A percentile compares a stretch with the other conserved stretches of the same genome.
Conservation (phyloP, 2,797 vertebrate genomes). For the Somateria mollissima region DNA sequence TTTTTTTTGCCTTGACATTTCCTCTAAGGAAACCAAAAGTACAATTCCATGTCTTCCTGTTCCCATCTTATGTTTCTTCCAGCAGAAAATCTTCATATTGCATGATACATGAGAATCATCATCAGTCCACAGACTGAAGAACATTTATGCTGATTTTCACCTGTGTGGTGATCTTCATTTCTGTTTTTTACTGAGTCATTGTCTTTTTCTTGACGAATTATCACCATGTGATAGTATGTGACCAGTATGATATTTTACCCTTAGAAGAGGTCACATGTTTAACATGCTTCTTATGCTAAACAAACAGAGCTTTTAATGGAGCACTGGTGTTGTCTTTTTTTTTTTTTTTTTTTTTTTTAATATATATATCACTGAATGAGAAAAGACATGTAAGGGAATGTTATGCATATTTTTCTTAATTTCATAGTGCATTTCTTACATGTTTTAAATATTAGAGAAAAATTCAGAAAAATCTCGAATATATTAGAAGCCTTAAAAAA, state of each 20-base stretch:
- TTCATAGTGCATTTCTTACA: neutral
- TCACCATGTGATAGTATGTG: neutral
- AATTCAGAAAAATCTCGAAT: neutral
- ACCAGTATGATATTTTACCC: neutral
- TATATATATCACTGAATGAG: neutral
- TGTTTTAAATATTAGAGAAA: neutral
- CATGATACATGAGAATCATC: too few relatives aligned
- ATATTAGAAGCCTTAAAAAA: neutral
- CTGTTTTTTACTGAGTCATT: neutral
- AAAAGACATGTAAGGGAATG: neutral
- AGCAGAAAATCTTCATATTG: neutral
- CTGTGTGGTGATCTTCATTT: too few relatives aligned
- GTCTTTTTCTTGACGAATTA: neutral
- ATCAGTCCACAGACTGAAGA: neutral
- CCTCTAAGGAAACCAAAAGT: neutral
- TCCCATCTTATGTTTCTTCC: neutral
- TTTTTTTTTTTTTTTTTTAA: too few relatives aligned
- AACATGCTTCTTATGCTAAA: neutral
- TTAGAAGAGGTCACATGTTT: neutral
- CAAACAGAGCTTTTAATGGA: neutral
- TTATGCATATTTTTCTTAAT: neutral
- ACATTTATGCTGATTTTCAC: neutral
- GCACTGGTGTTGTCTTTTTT: neutral
- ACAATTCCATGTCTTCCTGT: neutral
- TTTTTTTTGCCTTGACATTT: neutral